Evolutionary conservation across 2,888 invertebrate species (phyloP).

Genomic region (Melangyna quadrimaculata): DNA sequence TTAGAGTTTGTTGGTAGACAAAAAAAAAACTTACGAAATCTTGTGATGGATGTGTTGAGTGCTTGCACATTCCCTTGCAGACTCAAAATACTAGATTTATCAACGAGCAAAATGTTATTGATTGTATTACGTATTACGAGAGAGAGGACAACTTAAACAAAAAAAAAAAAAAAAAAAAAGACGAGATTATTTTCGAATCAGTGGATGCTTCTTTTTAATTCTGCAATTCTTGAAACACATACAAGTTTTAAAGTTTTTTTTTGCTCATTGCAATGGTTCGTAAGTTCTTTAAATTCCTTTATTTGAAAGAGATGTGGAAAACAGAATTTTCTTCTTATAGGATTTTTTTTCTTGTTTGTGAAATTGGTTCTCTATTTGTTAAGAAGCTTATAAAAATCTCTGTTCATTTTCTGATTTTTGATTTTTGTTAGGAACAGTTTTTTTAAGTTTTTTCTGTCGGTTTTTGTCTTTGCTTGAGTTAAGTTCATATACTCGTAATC

Average conservation of each 20-base stretch:
- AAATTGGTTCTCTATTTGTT: not conserved
- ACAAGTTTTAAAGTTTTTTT: not conserved
- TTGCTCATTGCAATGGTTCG: not conserved
- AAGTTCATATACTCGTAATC: not conserved
- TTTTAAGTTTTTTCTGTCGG: not conserved
- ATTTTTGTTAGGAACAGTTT: not conserved
- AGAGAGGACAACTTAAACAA: no score
- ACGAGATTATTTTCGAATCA: conserved; percentile 55
- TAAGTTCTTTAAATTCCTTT: not conserved
- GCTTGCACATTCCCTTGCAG: not conserved
- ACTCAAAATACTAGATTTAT: not conserved
- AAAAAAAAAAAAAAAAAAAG: not conserved
- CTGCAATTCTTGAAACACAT: conserved; percentile 15
- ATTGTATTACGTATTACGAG: not conserved
- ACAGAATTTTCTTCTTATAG: not conserved
- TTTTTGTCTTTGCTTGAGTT: not conserved
- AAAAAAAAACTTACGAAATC: not conserved
- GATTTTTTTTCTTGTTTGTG: not conserved
- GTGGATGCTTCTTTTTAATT: conserved; percentile 16
- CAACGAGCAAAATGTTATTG: not conserved
- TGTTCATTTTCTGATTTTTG: not conserved
- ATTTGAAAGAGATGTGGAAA: not conserved
- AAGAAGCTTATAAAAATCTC: not conserved
- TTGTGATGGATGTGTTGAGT: conserved; percentile 7
- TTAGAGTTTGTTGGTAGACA: not conserved